These are phyloP conservation scores for Dryobates pubescens DNA, from an alignment of 2,797 vertebrate species.

Conservation along the genomic window DNA sequence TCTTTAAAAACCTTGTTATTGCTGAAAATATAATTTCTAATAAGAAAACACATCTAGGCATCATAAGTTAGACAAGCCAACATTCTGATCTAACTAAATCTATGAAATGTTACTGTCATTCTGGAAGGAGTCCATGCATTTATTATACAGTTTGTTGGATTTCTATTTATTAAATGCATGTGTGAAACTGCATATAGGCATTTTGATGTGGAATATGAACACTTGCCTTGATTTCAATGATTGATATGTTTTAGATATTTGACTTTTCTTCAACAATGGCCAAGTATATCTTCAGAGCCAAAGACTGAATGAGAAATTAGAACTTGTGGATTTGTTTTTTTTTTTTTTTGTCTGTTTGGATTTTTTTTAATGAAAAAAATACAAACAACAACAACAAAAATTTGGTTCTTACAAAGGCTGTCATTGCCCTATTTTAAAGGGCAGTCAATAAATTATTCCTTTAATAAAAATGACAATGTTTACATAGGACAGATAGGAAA, in stretches of 20 bases:
- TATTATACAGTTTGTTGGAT: not conserved
- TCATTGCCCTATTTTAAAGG: not conserved
- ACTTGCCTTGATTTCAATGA: not conserved
- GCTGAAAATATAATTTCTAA: not conserved
- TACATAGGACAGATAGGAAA: not conserved
- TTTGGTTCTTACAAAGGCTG: not conserved
- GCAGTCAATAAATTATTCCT: not conserved
- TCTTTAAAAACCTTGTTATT: not conserved
- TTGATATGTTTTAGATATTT: not conserved
- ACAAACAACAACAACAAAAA: too few relatives aligned
- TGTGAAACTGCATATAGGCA: not conserved
- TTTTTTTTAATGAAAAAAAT: too few relatives aligned
- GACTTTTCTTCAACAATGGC: not conserved
- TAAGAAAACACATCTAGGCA: not conserved
- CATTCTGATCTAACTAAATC: not conserved
- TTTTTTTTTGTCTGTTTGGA: too few relatives aligned
- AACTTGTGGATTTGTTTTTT: not conserved
- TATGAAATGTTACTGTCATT: not conserved
- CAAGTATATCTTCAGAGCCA: not conserved
- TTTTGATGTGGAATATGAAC: not conserved
- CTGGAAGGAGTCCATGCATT: not conserved
- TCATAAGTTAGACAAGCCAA: not conserved
- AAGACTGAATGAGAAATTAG: not conserved
- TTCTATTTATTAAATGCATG: not conserved
- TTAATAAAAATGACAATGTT: not conserved